These are phyloP conservation scores for Lysandra bellargus DNA, from an alignment of 2,888 invertebrate species.

Conservation along the genomic window DNA sequence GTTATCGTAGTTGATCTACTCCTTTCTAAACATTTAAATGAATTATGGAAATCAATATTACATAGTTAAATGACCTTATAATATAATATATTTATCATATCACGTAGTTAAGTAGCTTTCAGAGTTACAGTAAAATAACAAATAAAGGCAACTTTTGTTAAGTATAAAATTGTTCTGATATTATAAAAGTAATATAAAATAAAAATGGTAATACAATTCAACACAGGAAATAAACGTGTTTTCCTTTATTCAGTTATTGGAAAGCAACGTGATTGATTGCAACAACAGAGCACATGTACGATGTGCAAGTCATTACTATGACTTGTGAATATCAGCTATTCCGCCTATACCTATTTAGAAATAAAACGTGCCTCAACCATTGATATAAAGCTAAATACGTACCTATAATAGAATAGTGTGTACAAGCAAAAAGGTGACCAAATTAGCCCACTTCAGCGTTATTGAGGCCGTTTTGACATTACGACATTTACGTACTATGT, in stretches of 20 bases:
- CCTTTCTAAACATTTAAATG: too few relatives aligned
- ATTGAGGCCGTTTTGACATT: too few relatives aligned
- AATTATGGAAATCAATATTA: too few relatives aligned
- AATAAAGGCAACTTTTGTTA: background rate
- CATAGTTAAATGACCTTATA: too few relatives aligned
- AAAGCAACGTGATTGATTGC: slow-evolving; percentile 27
- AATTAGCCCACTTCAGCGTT: too few relatives aligned
- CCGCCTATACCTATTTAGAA: slow-evolving; percentile 12
- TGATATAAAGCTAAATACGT: background rate
- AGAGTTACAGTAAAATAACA: background rate
- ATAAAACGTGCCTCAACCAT: background rate
- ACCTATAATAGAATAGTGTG: background rate
- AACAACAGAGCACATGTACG: background rate
- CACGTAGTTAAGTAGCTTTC: too few relatives aligned
- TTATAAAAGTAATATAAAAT: background rate
- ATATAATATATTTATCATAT: too few relatives aligned
- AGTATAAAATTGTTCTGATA: background rate
- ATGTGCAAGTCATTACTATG: slow-evolving; percentile 28
- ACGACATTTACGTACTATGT: too few relatives aligned
- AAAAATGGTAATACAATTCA: slow-evolving; percentile 10
- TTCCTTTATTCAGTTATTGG: slow-evolving; percentile 30
- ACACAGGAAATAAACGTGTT: slow-evolving; percentile 21
- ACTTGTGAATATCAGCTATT: slow-evolving; percentile 20
- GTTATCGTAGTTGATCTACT: too few relatives aligned
- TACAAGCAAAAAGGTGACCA: background rate